These are phyloP conservation scores for Selene dorsalis DNA, from an alignment of 2,797 vertebrate genomes.

Conservation along the genomic window DNA sequence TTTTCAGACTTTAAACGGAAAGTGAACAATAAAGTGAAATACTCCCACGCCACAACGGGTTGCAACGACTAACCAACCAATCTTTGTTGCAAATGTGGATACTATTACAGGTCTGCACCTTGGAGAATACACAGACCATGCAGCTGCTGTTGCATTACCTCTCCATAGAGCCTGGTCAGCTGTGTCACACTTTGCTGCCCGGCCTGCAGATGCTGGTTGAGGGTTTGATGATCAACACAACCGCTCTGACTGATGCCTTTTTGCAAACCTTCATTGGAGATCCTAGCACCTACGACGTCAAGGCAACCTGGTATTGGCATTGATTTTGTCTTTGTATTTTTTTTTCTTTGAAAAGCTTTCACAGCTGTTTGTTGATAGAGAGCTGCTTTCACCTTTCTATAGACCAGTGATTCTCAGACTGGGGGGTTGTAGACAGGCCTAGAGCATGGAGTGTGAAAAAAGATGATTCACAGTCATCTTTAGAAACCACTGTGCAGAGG, in stretches of 20 bases:
- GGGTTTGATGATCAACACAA: constrained; percentile 53
- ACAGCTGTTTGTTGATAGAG: constrained; percentile 1
- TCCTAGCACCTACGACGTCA: constrained; percentile 71
- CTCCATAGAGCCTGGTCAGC: constrained; percentile 67
- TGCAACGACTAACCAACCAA: neutral
- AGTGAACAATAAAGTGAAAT: constrained; percentile 10
- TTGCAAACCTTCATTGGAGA: constrained; percentile 79
- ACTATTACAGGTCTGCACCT: constrained; percentile 76
- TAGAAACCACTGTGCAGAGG: too few species aligned
- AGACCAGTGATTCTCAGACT: neutral
- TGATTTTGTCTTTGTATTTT: neutral
- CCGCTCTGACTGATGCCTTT: constrained; percentile 62
- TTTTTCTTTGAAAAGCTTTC: neutral
- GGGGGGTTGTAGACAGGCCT: too few species aligned
- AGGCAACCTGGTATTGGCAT: constrained; percentile 76
- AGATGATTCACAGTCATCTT: too few species aligned
- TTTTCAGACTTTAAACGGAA: constrained; percentile 1
- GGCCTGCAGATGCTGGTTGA: constrained; percentile 61
- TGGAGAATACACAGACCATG: constrained; percentile 70
- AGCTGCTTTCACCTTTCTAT: neutral
- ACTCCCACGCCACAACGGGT: neutral
- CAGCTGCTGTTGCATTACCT: constrained; percentile 55
- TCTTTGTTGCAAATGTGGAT: constrained; percentile 6
- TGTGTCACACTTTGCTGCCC: constrained; percentile 76
- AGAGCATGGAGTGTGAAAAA: too few species aligned